Conservation (phyloP, 2,113 vertebrate species). For the Macrotus californicus region DNA sequence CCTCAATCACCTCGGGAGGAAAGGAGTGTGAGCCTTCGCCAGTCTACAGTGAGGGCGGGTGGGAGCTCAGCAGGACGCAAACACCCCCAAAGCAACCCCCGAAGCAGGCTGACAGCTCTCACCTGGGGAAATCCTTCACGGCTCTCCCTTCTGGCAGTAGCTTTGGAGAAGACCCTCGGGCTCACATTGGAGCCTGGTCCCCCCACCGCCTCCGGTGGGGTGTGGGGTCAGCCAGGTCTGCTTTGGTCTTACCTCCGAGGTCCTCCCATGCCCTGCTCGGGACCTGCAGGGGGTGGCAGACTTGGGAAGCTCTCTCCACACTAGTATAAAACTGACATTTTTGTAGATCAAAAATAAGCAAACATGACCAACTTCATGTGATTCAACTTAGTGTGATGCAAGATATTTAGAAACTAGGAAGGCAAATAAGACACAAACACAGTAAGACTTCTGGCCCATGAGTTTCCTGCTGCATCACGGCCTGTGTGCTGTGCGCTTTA, state of each 20-base stretch:
- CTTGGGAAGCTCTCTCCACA: background rate
- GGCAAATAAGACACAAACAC: fast-evolving
- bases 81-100: fast-evolving
- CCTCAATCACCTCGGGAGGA: no score
- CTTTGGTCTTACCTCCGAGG: background rate
- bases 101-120: fast-evolving
- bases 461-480: fast-evolving
- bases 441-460: background rate
- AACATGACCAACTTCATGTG: background rate
- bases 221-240: fast-evolving
- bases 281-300: fast-evolving
- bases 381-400: background rate
- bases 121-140: fast-evolving
- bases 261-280: background rate
- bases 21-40: background rate
- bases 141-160: background rate
- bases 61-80: background rate
- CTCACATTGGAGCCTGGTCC: no score
- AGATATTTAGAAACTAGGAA: background rate
- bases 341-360: background rate
- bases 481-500: fast-evolving
- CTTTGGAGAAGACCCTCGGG: background rate
- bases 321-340: background rate
- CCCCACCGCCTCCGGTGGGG: fast-evolving
- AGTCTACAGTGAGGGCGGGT: fast-evolving